Base-by-base conservation (phyloP, 1,140 invertebrate species). In the Pseudomyrmex pallidus region DNA sequence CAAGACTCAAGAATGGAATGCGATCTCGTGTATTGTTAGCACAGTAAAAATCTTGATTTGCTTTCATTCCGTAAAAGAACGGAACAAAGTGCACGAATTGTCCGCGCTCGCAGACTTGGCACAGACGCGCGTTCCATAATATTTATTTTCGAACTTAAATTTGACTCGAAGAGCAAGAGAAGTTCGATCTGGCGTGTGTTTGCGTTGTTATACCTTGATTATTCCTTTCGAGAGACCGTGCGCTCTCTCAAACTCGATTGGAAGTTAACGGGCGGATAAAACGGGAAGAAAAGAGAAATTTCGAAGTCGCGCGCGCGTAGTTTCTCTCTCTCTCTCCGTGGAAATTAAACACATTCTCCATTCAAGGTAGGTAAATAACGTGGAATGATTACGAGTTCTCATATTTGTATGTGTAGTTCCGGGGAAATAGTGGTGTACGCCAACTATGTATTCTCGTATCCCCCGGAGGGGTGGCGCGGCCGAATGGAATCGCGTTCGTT, bases 321-420 rank as follows among this genome's bases (percentile, higher is more conserved):
- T 35, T 4, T 5, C 25, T 35, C 22, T 25, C 22, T 25, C 5
- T 35, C 35, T 35, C 35, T n/a, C 20, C 4, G 13, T 15, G 76
- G 59, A 80, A 80, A 80, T 80, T 56, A 78, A 78, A 78, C 35
- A 80, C 20, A 80, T 50, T 22, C 54, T 72, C 54, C n/a, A 59
- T 80, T 22, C 54, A 3, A 61, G 48, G 54, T 72, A 54, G 35
- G 76, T 80, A 80, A 80, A 80, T 80, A 80, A 76, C 74, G 25
- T 35, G 48, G 74, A 76, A 80, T 80, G 76, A 80, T 80, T 80
- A 72, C 44, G 66, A 70, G 22, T 59, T 48, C 63, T 17, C 20
- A 80, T 80, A 80, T 80, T 80, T 80, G 66, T 72, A 78, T 78
- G 66, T 80, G 72, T 66, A 72, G 35, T 35, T 0, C 50, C 76